Conservation (phyloP, 2,797 vertebrate genomes). For the Lepilemur septentrionalis region DNA sequence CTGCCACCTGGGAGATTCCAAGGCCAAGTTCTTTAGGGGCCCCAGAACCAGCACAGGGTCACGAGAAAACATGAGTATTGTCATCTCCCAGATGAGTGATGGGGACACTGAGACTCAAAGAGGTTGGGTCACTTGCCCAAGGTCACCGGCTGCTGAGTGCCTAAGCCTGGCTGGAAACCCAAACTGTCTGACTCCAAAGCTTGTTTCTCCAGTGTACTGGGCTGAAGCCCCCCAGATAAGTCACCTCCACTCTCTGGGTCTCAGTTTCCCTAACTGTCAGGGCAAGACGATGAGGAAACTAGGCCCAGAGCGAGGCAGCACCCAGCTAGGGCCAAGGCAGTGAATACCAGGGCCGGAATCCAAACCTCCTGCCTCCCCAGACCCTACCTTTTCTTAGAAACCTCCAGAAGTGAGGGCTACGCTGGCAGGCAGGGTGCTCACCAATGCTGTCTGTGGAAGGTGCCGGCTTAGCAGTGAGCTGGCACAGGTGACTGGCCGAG, state of each 20-base stretch:
- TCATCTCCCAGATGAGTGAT: rapidly evolving
- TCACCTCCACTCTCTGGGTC: neutral
- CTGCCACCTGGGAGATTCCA: neutral
- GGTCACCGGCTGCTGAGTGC: neutral
- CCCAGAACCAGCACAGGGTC: neutral
- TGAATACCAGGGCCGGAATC: neutral
- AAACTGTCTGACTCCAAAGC: neutral
- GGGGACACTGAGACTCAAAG: neutral
- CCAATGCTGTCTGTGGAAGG: slow-evolving; percentile 87
- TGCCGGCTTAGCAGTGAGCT: slow-evolving; percentile 85
- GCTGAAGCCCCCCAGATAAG: neutral
- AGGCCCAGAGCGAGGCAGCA: neutral
- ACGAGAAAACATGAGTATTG: neutral
- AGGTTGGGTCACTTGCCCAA: neutral
- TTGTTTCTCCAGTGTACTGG: neutral
- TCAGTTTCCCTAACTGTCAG: neutral
- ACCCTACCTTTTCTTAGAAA: too few relatives aligned
- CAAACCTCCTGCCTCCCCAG: neutral
- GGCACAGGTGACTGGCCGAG: slow-evolving; percentile 87
- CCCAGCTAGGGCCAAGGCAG: neutral
- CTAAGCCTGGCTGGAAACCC: neutral
- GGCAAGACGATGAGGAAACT: neutral
- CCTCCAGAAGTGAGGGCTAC: neutral
- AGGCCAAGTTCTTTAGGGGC: neutral
- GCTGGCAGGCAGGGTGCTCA: slow-evolving; percentile 74